A percentile compares a stretch with the other conserved stretches of the same genome.
Evolutionary conservation across 2,797 vertebrate species (phyloP).

Genomic region (Labroides dimidiatus): DNA sequence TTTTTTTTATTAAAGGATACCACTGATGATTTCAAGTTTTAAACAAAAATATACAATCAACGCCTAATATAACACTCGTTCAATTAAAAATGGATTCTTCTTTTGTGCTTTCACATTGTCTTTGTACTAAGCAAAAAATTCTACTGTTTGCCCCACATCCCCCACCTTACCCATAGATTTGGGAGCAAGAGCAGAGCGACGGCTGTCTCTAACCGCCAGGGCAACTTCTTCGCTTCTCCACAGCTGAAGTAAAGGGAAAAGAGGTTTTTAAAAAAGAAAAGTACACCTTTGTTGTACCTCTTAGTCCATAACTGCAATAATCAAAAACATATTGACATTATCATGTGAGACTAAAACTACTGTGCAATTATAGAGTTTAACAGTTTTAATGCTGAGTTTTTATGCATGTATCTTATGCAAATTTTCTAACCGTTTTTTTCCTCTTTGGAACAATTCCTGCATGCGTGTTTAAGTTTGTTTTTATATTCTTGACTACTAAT

Average conservation of each 20-base stretch:
- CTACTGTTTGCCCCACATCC: not conserved
- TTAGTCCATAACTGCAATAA: conserved; percentile 41
- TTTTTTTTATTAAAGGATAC: no score
- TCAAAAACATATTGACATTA: conserved; percentile 37
- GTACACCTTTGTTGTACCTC: not conserved
- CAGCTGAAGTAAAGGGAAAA: conserved; percentile 83
- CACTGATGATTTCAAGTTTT: not conserved
- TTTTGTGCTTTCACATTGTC: no score
- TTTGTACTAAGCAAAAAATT: not conserved
- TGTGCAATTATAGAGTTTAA: conserved; percentile 56
- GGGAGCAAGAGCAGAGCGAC: conserved; percentile 90
- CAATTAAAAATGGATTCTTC: no score
- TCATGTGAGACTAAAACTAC: conserved; percentile 41
- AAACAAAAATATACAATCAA: no score
- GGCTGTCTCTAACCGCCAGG: conserved; percentile 79
- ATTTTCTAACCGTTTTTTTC: conserved; percentile 13
- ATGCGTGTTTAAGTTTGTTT: conserved; percentile 18
- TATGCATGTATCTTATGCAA: conserved; percentile 25
- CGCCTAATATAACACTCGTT: no score
- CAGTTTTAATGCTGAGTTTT: conserved; percentile 6
- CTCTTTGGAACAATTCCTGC: conserved; percentile 7
- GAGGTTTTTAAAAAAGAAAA: not conserved
- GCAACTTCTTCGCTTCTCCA: conserved; percentile 92
- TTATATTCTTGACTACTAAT: conserved; percentile 44
- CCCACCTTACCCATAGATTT: conserved; percentile 79